Percentiles rank a stretch among this genome's conserved stretches.
Conservation (phyloP, 2,113 vertebrate species). For the Sinocyclocheilus maitianheensis region DNA sequence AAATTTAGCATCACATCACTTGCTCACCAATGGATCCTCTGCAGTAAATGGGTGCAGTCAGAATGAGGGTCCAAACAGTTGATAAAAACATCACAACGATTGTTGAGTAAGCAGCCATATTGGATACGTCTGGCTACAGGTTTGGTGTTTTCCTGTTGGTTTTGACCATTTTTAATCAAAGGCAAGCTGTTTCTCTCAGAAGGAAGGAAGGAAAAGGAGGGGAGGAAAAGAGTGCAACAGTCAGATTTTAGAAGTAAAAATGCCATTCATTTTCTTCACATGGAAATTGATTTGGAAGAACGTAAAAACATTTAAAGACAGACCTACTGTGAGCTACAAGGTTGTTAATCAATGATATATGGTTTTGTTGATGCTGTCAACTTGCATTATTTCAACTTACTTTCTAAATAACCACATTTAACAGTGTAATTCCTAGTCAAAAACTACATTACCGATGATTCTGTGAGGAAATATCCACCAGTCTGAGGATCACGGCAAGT, state of each 20-base stretch:
- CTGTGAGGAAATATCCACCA: not conserved
- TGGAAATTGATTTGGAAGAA: not conserved
- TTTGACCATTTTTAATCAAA: not conserved
- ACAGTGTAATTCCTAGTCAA: not conserved
- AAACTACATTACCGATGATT: not conserved
- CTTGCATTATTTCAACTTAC: not conserved
- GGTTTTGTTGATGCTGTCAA: not conserved
- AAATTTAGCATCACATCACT: too few relatives aligned
- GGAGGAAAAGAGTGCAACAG: not conserved
- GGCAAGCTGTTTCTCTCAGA: not conserved
- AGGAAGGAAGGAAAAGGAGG: not conserved
- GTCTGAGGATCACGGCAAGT: not conserved
- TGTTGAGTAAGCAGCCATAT: not conserved
- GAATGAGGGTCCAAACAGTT: too few relatives aligned
- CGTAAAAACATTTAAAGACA: not conserved
- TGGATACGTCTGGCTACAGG: not conserved
- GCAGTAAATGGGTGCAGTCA: too few relatives aligned
- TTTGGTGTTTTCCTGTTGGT: not conserved
- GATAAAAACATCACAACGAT: not conserved
- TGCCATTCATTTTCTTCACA: not conserved
- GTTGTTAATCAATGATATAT: not conserved
- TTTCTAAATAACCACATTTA: constrained; percentile 1
- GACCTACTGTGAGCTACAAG: not conserved
- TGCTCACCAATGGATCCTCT: too few relatives aligned
- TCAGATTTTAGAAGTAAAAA: not conserved